phyloP scores from a whole-genome alignment of 1,140 invertebrate genomes.

The Bombus terrestris region DNA sequence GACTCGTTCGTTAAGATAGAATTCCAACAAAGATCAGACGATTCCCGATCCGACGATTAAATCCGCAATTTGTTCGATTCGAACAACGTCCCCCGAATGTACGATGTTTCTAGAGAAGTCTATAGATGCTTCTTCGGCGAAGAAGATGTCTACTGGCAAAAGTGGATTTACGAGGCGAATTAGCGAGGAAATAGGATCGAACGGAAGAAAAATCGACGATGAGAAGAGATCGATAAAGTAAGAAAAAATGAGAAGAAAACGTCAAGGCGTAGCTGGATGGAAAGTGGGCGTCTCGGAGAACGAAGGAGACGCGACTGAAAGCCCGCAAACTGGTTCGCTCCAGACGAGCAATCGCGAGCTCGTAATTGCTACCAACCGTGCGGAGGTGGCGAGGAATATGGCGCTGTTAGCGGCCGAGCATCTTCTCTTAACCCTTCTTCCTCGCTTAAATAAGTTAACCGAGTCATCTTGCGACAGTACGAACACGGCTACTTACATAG shows the following conservation, averaged over 20 bases:
- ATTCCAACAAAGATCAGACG: fast-evolving
- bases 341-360: slow-evolving; percentile 61
- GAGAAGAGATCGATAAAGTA: too few relatives aligned
- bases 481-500: slow-evolving; percentile 59
- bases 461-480: slow-evolving; percentile 57
- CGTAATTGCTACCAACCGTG: slow-evolving; percentile 57
- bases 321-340: slow-evolving; percentile 71
- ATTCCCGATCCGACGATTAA: too few relatives aligned
- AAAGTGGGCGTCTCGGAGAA: slow-evolving; percentile 52
- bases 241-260: background rate
- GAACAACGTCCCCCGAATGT: too few relatives aligned
- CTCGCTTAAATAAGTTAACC: slow-evolving; percentile 66
- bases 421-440: slow-evolving; percentile 55
- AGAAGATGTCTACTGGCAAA: too few relatives aligned
- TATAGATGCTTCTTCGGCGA: fast-evolving
- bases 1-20: too few relatives aligned
- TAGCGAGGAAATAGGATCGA: background rate
- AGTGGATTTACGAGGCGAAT: too few relatives aligned
- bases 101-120: too few relatives aligned
- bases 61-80: too few relatives aligned
- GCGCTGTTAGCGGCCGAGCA: slow-evolving; percentile 45
- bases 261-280: background rate
- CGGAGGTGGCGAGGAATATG: slow-evolving; percentile 53
- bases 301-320: slow-evolving; percentile 62
- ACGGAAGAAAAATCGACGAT: too few relatives aligned